Base-by-base conservation (phyloP, 2,888 invertebrate species). In the Drosophila kuntzei region DNA sequence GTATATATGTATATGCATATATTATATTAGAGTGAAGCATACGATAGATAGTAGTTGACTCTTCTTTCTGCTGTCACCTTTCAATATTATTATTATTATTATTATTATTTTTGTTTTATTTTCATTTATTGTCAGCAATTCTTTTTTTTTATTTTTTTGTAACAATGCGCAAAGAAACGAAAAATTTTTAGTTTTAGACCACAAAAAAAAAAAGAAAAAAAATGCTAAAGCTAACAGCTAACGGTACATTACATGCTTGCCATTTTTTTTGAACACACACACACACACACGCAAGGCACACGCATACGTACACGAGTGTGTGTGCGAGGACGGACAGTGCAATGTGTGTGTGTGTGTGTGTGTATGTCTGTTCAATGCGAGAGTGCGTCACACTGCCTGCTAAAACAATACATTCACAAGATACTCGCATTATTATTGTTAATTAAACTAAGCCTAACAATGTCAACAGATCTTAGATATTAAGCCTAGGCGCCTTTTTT, bases 61-160 rank as follows among this genome's bases (percentile, higher is more conserved):
- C n/a, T 47, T 29, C 9, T 29, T 36, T 43, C 25, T 60, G 46
- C 29, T 61, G 22, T 54, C 18, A n/a, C 37, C 39, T 39, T 60
- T 32, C 1, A 12, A 44, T 54, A n/a, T 68, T 61, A n/a, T 22
- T 66, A 54, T 47, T 44, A 41, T 46, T 72, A 53, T 44, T 43
- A 62, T 64, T 55, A 41, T 27, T 12, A 12, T 11, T 63, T 67
- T 59, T 63, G 34, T 54, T 62, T 47, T 54, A 43, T 59, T 46
- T 60, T 50, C 49, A 80, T 68, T 84, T 84, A 84, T 84, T 84
- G 84, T 84, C 84, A 86, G 89, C 84, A 80, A 83, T 80, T 83
- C 25, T 76, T 32, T 60, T 69, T 54, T 18, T 14, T 50, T 20
- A 11, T 29, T 50, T 20, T n/a, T 29, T 49, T 46, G 51, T 9